These are phyloP conservation scores for Poeciliopsis gracilis DNA, from an alignment of 2,797 vertebrate genomes.

Conservation along the genomic window DNA sequence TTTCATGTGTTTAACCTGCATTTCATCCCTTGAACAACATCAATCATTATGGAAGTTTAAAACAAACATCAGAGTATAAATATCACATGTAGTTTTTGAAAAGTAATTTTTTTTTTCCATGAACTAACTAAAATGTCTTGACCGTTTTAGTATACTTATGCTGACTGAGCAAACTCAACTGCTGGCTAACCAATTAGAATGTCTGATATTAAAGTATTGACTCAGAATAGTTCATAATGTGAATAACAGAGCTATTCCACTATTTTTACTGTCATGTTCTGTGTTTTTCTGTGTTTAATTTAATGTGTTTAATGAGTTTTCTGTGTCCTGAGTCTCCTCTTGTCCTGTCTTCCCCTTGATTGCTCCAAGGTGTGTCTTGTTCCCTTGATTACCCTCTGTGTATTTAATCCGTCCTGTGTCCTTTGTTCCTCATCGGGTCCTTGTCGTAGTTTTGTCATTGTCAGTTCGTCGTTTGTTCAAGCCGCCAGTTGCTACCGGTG, in stretches of 20 bases:
- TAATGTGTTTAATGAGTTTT: no score
- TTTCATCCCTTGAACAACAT: neutral
- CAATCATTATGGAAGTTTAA: neutral
- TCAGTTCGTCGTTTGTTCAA: no score
- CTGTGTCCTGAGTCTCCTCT: no score
- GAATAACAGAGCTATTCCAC: neutral
- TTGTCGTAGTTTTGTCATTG: no score
- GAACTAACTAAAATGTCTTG: neutral
- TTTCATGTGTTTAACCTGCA: neutral
- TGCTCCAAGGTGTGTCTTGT: no score
- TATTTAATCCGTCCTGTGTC: no score
- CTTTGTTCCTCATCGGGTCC: no score
- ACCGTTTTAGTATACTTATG: neutral
- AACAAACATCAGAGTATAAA: neutral
- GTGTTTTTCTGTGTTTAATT: no score
- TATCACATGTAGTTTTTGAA: neutral
- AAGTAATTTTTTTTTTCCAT: neutral
- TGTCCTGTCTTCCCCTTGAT: no score
- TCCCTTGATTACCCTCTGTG: no score
- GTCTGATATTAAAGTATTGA: neutral
- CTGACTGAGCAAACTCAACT: neutral
- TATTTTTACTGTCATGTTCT: no score
- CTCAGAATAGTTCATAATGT: neutral
- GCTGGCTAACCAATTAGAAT: neutral
- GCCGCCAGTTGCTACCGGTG: no score